Conservation (phyloP, 2,888 invertebrate species). For the Altica lythri region DNA sequence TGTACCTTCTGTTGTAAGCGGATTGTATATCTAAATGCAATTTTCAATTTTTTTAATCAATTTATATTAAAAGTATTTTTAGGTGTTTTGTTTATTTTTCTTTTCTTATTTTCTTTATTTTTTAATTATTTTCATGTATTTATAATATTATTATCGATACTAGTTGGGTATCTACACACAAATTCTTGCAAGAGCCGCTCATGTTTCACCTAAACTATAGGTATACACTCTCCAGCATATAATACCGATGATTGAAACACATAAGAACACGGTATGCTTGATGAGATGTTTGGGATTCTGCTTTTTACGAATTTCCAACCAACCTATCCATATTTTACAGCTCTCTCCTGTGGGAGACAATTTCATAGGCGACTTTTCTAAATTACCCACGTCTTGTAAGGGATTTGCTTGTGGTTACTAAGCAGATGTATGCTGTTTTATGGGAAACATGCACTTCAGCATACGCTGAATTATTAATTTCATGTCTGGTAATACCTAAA, state of each 20-base stretch:
- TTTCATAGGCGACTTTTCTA: conserved; percentile 33
- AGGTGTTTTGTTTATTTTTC: no score
- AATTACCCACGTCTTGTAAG: conserved; percentile 31
- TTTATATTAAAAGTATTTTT: no score
- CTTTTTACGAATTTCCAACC: conserved; percentile 51
- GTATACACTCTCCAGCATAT: conserved; percentile 36
- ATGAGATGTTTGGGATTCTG: conserved; percentile 54
- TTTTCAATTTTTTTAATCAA: no score
- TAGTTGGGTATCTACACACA: no score
- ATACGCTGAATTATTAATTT: conserved; percentile 25
- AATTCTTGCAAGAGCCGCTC: no score
- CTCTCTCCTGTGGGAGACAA: conserved; percentile 31
- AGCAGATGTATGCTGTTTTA: conserved; percentile 27
- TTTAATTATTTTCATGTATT: no score
- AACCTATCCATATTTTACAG: conserved; percentile 51
- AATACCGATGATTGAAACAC: conserved; percentile 53
- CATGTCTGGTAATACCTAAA: conserved; percentile 21
- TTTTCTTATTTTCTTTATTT: no score
- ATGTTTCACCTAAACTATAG: no score
- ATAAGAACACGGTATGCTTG: conserved; percentile 47
- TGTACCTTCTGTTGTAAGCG: no score
- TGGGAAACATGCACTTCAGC: conserved; percentile 25
- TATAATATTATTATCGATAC: no score
- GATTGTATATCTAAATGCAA: no score
- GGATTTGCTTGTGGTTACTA: conserved; percentile 28